A percentile compares a stretch with the other conserved stretches of the same genome.
phyloP scores from a whole-genome alignment of 2,888 invertebrate species.

The Cecidostiba fungosa region DNA sequence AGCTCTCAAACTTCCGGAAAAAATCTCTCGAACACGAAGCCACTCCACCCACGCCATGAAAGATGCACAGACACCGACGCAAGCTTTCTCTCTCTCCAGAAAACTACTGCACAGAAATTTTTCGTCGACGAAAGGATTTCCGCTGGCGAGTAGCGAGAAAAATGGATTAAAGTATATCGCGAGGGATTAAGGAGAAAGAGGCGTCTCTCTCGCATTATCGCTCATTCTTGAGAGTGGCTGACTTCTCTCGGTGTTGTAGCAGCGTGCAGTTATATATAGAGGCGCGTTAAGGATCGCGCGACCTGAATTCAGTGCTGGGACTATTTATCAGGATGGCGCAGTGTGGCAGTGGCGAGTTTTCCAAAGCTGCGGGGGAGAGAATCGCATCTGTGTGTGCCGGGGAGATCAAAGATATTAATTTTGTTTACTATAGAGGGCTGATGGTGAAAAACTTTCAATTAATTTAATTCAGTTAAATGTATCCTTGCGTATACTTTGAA shows the following conservation, averaged over 20 bases:
- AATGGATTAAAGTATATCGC: constrained; percentile 50
- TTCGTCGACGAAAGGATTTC: neutral
- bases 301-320: constrained; percentile 12
- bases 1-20: constrained; percentile 1
- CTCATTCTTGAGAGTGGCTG: neutral
- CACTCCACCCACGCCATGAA: neutral
- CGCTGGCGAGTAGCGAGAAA: constrained; percentile 28
- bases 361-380: neutral
- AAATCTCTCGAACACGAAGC: neutral
- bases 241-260: neutral
- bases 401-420: no score
- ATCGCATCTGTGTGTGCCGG: neutral
- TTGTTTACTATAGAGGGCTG: no score
- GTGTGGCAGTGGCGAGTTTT: neutral
- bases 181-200: constrained; percentile 15
- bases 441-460: no score
- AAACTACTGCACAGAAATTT: neutral
- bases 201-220: neutral
- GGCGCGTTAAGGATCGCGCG: neutral
- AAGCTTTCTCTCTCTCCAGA: neutral
- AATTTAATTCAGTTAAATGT: no score
- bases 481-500: no score
- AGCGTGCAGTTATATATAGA: neutral
- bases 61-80: neutral
- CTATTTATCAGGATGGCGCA: constrained; percentile 33